These are phyloP conservation scores for Lanius collurio DNA, from an alignment of 2,113 vertebrate genomes.

Conservation along the genomic window DNA sequence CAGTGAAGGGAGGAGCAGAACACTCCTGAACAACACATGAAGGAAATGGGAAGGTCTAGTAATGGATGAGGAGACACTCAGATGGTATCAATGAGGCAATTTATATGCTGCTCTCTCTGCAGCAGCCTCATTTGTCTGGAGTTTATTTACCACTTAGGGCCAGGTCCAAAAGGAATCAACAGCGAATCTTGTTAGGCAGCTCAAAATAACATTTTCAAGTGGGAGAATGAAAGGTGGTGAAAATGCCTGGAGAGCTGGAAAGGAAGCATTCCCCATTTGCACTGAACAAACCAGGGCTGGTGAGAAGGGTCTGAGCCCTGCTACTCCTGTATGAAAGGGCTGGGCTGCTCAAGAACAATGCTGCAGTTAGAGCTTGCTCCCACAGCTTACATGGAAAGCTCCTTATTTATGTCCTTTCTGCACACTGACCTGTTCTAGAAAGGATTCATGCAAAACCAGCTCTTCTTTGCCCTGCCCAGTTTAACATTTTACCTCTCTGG, in stretches of 20 bases:
- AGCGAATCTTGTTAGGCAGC: background rate
- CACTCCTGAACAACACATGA: background rate
- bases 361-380: background rate
- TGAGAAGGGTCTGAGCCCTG: background rate
- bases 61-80: constrained; percentile 4
- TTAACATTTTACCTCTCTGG: background rate
- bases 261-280: background rate
- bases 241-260: background rate
- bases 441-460: background rate
- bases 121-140: constrained; percentile 44
- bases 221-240: background rate
- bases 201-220: constrained; percentile 45
- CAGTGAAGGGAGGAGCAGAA: background rate
- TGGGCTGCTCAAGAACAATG: background rate
- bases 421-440: background rate
- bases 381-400: background rate
- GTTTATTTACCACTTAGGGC: constrained; percentile 45
- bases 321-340: background rate
- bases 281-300: background rate
- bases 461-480: background rate
- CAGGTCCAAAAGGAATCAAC: constrained; percentile 38
- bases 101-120: constrained; percentile 36
- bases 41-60: background rate
- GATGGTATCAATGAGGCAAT: constrained; percentile 48
- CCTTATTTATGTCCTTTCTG: background rate